Evolutionary conservation across 2,113 vertebrate species (phyloP).

Genomic region (Spilogale gracilis): DNA sequence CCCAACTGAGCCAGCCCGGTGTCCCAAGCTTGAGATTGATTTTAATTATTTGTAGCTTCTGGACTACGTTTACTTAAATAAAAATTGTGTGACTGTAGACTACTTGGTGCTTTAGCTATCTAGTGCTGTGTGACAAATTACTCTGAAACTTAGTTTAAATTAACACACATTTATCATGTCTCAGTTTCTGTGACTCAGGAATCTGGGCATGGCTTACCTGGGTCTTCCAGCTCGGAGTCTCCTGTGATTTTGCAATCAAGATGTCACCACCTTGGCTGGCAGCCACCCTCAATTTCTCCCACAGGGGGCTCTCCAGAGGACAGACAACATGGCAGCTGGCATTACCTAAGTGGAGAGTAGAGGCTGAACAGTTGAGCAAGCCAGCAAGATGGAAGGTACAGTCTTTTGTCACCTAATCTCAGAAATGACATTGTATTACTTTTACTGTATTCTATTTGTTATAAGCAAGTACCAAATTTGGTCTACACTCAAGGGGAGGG

Average conservation of each 20-base stretch:
- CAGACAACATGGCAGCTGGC: not conserved
- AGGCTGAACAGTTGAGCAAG: not conserved
- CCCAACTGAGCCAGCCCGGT: not conserved
- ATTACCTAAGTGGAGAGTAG: not conserved
- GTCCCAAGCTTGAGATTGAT: not conserved
- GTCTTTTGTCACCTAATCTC: not conserved
- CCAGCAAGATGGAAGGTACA: not conserved
- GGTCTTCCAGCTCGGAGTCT: not conserved
- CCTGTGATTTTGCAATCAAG: not conserved
- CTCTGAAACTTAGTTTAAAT: not conserved
- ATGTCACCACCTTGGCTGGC: not conserved
- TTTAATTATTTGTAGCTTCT: not conserved
- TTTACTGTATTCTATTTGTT: not conserved
- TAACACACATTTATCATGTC: not conserved
- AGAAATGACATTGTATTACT: not conserved
- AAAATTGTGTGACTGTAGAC: not conserved
- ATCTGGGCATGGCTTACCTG: not conserved
- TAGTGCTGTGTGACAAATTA: not conserved
- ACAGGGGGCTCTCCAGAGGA: not conserved
- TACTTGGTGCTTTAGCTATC: constrained; percentile 14
- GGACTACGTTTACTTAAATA: not conserved
- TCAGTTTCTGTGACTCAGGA: not conserved
- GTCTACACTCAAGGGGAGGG: not conserved
- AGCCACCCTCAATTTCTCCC: not conserved
- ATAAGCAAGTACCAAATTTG: not conserved